Base-by-base conservation (phyloP, 2,113 vertebrate genomes). In the Pseudopipra pipra region DNA sequence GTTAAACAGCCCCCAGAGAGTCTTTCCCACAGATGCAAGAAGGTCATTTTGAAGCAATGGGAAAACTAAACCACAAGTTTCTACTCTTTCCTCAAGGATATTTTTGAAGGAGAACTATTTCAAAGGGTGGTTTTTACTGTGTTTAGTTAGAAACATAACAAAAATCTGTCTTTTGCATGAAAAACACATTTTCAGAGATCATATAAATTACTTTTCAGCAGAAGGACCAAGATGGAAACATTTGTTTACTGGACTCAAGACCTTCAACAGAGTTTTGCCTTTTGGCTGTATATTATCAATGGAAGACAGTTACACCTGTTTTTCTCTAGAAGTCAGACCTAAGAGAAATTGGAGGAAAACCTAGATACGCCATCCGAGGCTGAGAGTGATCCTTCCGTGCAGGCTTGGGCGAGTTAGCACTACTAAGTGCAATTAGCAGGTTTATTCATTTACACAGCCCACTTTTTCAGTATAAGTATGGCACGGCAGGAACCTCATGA, bases 31-130 rank as follows among this genome's bases (percentile, higher is more conserved):
- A 95, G 54, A 95, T 79, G 41, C 28, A 94, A 95, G 82, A 77
- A 85, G 95, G 96, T 96, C 70, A 94, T 92, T 96, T 92, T 93
- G 83, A 96, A 94, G 92, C 86, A 95, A 88, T 35, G 49, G 70
- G 92, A 76, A 91, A 96, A 97, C 92, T 79, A 97, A 89, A 93
- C 87, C 87, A 95, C 89, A 89, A 80, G 37, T 49, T 90, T 83
- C 82, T 95, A 78, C 46, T 70, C 73, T 82, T 92, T 96, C 72
- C 86, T 96, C 54, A 94, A 87, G 77, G 87, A 96, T 93, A 93
- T 95, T 91, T 93, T 90, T 85, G 74, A 95, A 87, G 55, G 61
- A 93, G 41, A 87, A 70, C 68, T 68, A 74, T 89, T 92, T 94
- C 89, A 95, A 91, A 96, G 85, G 61, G 41, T 74, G 61, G 2